Evolutionary conservation across 2,888 invertebrate genomes (phyloP).

Genomic region (Cephus pulcher): DNA sequence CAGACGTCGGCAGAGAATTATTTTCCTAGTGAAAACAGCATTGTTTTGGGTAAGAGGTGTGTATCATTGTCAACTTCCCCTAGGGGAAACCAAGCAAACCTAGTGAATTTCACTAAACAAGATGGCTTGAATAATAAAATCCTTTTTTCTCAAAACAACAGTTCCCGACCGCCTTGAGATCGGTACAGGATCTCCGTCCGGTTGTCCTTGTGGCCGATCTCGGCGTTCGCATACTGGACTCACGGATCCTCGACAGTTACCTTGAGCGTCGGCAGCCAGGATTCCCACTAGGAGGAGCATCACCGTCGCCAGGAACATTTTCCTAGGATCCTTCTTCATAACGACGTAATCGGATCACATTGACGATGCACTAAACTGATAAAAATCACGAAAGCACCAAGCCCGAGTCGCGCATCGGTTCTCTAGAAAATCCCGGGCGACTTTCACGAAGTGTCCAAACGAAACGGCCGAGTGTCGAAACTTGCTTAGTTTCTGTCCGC

Average conservation of each 20-base stretch:
- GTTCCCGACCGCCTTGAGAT: not conserved
- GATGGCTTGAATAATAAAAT: no score
- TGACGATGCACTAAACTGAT: slow-evolving; percentile 15
- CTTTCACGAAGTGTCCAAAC: slow-evolving; percentile 1
- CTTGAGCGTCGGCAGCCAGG: slow-evolving; percentile 48
- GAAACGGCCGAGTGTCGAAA: not conserved
- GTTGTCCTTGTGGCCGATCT: not conserved
- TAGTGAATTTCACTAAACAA: no score
- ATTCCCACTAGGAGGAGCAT: slow-evolving; percentile 53
- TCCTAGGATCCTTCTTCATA: slow-evolving; percentile 15
- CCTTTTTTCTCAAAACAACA: not conserved
- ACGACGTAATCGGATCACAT: not conserved
- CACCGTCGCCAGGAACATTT: slow-evolving; percentile 50
- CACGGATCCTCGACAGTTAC: slow-evolving; percentile 27
- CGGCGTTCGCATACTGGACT: not conserved
- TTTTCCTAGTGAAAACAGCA: no score
- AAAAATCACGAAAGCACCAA: slow-evolving; percentile 13
- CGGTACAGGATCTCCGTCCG: not conserved
- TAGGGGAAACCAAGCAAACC: no score
- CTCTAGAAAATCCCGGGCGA: not conserved
- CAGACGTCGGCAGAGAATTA: no score
- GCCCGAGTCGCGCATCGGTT: not conserved
- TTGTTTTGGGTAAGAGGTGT: no score
- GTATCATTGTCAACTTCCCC: no score
- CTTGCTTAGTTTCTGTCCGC: not conserved